Evolutionary conservation across 2,888 invertebrate genomes (phyloP).

Genomic region (Vesta saturnalis): DNA sequence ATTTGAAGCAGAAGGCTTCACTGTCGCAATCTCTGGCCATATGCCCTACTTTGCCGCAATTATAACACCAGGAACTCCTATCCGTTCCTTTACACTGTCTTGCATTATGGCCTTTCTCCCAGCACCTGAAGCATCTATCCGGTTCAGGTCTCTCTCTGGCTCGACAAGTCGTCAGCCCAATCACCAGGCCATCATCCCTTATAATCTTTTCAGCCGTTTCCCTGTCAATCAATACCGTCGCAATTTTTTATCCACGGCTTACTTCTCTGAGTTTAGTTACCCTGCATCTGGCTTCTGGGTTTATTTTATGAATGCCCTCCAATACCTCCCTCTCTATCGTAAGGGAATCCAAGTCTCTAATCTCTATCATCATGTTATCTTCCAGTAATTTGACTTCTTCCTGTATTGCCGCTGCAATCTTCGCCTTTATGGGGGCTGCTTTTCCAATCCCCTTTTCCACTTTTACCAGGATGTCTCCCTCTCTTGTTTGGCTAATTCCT

Average conservation of each 20-base stretch:
- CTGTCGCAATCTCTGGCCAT: not conserved
- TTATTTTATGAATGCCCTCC: not conserved
- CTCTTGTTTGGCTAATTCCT: not conserved
- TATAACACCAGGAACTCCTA: not conserved
- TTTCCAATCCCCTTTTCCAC: not conserved
- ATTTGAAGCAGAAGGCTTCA: not conserved
- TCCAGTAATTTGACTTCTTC: not conserved
- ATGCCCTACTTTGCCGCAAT: not conserved
- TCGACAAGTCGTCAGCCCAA: not conserved
- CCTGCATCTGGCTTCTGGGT: not conserved
- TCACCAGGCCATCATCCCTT: not conserved
- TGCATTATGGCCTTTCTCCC: not conserved
- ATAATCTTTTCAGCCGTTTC: not conserved
- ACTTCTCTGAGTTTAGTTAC: not conserved
- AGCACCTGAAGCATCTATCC: not conserved
- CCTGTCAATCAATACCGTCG: not conserved
- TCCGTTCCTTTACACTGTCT: not conserved
- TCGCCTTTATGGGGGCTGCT: not conserved
- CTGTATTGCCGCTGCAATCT: not conserved
- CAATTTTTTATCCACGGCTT: not conserved
- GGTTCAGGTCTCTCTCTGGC: not conserved
- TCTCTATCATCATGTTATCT: not conserved
- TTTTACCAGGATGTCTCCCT: not conserved
- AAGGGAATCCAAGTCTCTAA: too few relatives aligned
- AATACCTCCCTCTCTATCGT: not conserved